These are phyloP conservation scores for Gephyroberyx darwinii DNA, from an alignment of 2,797 vertebrate species.

Conservation along the genomic window DNA sequence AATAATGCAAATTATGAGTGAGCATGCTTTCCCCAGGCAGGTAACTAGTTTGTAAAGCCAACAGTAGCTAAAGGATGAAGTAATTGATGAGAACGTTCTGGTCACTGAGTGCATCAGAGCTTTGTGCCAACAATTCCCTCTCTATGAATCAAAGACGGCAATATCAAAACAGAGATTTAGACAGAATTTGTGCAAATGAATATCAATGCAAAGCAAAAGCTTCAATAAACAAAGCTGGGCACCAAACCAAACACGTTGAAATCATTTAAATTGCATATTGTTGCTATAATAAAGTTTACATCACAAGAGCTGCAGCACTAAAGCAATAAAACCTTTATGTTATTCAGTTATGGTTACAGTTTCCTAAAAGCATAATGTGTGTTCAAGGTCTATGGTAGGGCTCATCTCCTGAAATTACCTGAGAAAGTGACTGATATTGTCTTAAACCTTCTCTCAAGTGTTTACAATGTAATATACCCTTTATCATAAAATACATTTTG, in stretches of 20 bases:
- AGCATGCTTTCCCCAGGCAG: background rate
- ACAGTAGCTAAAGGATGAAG: slow-evolving; percentile 46
- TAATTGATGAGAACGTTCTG: slow-evolving; percentile 35
- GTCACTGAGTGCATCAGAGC: slow-evolving; percentile 24
- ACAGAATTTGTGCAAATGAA: background rate
- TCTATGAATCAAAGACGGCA: background rate
- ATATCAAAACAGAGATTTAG: too few relatives aligned
- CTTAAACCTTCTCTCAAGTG: too few relatives aligned
- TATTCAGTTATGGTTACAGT: background rate
- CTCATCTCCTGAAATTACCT: background rate
- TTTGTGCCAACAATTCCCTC: slow-evolving; percentile 6
- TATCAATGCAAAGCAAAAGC: background rate
- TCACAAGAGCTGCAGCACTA: slow-evolving; percentile 29
- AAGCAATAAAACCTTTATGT: slow-evolving; percentile 47
- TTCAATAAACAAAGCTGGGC: background rate
- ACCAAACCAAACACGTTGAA: background rate
- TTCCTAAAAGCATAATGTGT: background rate
- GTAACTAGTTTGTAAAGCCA: slow-evolving; percentile 47
- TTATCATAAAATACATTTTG: slow-evolving; percentile 10
- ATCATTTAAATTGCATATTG: background rate
- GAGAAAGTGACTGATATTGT: too few relatives aligned
- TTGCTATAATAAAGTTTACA: background rate
- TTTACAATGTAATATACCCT: background rate
- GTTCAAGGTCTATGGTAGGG: slow-evolving; percentile 14
- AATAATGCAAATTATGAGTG: background rate